Conservation (phyloP, 2,113 vertebrate genomes). For the Grammomys surdaster region DNA sequence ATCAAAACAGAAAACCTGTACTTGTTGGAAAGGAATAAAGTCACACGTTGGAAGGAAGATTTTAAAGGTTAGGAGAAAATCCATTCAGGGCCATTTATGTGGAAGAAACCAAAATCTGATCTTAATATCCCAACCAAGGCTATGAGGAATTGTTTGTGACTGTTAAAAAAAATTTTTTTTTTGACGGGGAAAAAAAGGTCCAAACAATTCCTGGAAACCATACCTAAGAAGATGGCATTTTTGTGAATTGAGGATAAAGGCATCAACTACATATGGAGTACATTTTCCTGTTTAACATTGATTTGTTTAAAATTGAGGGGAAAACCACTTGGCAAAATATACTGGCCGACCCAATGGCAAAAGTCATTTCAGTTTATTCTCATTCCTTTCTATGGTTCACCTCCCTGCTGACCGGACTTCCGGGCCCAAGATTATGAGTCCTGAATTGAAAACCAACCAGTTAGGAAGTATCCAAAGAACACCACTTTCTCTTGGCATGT, state of each 20-base stretch:
- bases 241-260: slow-evolving; percentile 75
- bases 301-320: slow-evolving; percentile 79
- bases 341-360: slow-evolving; percentile 72
- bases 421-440: slow-evolving; percentile 28
- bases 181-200: slow-evolving; percentile 22
- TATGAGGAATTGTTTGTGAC: slow-evolving; percentile 59
- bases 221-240: slow-evolving; percentile 76
- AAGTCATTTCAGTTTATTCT: slow-evolving; percentile 76
- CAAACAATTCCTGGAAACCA: slow-evolving; percentile 77
- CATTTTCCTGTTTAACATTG: slow-evolving; percentile 75
- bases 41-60: slow-evolving; percentile 41
- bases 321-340: slow-evolving; percentile 73
- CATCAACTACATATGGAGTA: slow-evolving; percentile 75
- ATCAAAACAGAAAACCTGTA: slow-evolving; percentile 68
- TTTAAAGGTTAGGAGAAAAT: slow-evolving; percentile 58
- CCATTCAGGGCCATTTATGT: neutral
- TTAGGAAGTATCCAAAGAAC: slow-evolving; percentile 24
- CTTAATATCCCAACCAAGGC: neutral
- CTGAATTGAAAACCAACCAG: slow-evolving; percentile 63
- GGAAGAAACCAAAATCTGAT: slow-evolving; percentile 41
- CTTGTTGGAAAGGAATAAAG: slow-evolving; percentile 50
- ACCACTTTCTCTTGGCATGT: slow-evolving; percentile 23
- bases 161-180: slow-evolving; percentile 44
- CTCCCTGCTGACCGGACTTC: slow-evolving; percentile 59
- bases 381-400: slow-evolving; percentile 58